Evolutionary conservation across 2,113 vertebrate species (phyloP), one percentile per base, ranked within the genome.

Genomic region (Otus sunia): DNA sequence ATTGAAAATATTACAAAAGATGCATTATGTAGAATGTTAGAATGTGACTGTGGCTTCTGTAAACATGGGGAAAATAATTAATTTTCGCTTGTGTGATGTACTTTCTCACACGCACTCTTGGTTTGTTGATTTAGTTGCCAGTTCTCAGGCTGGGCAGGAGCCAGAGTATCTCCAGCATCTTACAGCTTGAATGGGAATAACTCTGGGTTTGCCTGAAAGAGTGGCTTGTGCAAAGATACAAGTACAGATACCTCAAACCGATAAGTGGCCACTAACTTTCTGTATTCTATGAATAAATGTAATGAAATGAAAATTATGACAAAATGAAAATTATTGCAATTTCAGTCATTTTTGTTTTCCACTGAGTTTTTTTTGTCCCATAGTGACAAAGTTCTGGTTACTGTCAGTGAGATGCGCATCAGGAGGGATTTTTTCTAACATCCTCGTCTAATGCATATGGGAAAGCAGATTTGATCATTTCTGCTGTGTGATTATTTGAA

Each of bases 1-100:
- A 92, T 92, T 95, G 62, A 91, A 97, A 97, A 90, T 86, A 89
- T 27, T 93, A 56, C 64, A 45, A 55, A 88, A 50, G 36, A 60
- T 53, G 71, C 8, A 53, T n/a, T 76, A 12, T 83, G 36, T 69
- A 81, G 26, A 55, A 16, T 67, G 71, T 60, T 49, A 36, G 49
- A 63, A 41, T 16, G 37, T 16, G 10, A 59, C 71, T 92, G 39
- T 53, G 75, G 30, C 83, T 94, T 97, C 71, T 76, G 56, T 74
- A 37, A 96, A 76, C 26, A 5, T 5, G 43, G n/a, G 39, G 29
- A 82, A 79, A 81, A 4, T n/a, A 26, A 49, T 47, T 56, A 0
- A 1, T 36, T 60, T 81, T 60, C 47, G 15, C 34, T 58, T 16
- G 12, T 47, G 41, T 47, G 52, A 53, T 4, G 6, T 14, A 4